phyloP scores from a whole-genome alignment of 2,888 invertebrate species.

The Agrochola macilenta region DNA sequence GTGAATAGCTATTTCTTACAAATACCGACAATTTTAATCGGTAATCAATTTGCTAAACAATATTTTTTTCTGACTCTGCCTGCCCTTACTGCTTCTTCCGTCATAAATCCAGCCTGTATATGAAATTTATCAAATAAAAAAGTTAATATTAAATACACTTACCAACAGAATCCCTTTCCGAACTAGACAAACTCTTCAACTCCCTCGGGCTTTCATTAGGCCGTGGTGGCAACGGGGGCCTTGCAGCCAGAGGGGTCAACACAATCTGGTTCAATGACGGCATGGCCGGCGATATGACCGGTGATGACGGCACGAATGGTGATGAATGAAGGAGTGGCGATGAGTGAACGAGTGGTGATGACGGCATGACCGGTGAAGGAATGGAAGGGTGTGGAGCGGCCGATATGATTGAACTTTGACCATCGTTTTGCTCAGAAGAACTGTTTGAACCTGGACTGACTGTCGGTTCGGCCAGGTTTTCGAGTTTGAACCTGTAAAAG shows the following conservation, averaged over 20 bases:
- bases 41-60: background rate
- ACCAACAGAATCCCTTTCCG: constrained; percentile 83
- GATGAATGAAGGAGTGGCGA: constrained; percentile 56
- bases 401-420: constrained; percentile 86
- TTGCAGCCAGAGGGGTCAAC: constrained; percentile 77
- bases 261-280: constrained; percentile 70
- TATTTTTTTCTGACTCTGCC: background rate
- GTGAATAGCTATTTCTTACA: background rate
- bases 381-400: constrained; percentile 72
- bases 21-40: background rate
- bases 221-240: constrained; percentile 84
- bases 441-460: constrained; percentile 89
- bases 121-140: background rate
- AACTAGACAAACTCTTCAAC: constrained; percentile 74
- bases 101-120: background rate
- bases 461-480: constrained; percentile 83
- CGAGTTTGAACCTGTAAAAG: constrained; percentile 82
- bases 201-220: constrained; percentile 81
- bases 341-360: constrained; percentile 52
- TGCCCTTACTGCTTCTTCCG: background rate
- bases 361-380: constrained; percentile 70
- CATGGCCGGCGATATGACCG: constrained; percentile 46
- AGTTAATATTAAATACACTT: constrained; percentile 54
- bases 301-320: constrained; percentile 59
- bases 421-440: constrained; percentile 87